Conservation (phyloP, 2,113 vertebrate species). For the Pseudorhombus dupliciocellatus region DNA sequence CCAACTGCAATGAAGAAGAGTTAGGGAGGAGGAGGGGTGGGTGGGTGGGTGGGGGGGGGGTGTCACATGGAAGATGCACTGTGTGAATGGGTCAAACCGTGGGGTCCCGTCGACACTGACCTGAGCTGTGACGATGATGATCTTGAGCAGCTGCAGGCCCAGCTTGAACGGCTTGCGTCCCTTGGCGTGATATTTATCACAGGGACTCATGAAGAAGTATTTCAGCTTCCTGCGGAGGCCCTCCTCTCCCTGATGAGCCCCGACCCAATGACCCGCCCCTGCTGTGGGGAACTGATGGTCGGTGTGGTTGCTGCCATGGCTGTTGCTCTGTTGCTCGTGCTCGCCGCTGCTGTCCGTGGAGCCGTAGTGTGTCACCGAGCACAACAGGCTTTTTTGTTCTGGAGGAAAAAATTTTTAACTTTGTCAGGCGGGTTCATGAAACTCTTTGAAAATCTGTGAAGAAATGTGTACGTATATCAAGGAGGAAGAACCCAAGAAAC, state of each 20-base stretch:
- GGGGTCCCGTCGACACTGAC: no score
- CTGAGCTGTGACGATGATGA: constrained; percentile 90
- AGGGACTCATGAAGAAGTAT: constrained; percentile 96
- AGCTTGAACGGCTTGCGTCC: constrained; percentile 90
- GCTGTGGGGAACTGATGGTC: constrained; percentile 30
- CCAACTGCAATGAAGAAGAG: constrained; percentile 80
- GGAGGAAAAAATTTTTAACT: not conserved
- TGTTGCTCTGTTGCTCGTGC: constrained; percentile 26
- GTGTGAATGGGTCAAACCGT: no score
- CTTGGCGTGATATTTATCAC: constrained; percentile 92
- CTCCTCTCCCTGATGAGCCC: constrained; percentile 82
- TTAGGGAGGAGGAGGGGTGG: no score
- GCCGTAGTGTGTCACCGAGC: constrained; percentile 52
- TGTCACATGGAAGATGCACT: not conserved
- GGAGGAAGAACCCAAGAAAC: not conserved
- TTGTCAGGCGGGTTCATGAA: not conserved
- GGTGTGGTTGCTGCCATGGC: constrained; percentile 27
- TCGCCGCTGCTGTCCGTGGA: constrained; percentile 59
- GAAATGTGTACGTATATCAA: not conserved
- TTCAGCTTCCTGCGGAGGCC: constrained; percentile 88
- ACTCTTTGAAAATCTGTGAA: not conserved
- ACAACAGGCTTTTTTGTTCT: constrained; percentile 56
- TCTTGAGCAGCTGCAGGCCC: constrained; percentile 89
- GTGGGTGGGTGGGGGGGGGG: not conserved
- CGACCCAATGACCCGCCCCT: constrained; percentile 48